phyloP scores from a whole-genome alignment of 37 sponge, comb jelly and placozoan species.

The Axinella damicornis region DNA sequence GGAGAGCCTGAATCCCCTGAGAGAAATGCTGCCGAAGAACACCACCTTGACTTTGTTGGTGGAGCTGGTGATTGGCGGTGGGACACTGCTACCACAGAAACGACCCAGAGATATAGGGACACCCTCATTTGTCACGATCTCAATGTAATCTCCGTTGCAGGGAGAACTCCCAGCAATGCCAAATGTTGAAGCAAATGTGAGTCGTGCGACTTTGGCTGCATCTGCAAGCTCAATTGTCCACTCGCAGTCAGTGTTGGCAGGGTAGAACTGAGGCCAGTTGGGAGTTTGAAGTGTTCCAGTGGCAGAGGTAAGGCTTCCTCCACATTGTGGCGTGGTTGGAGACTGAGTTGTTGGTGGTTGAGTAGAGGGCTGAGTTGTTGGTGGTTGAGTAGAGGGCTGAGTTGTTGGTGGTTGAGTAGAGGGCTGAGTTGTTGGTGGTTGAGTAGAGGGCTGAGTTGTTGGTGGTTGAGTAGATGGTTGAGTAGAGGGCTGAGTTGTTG shows the following conservation, averaged over 20 bases:
- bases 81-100: conserved; percentile 4
- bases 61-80: not conserved
- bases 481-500: no score
- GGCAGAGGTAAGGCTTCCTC: not conserved
- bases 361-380: not conserved
- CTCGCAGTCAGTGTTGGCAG: conserved; percentile 29
- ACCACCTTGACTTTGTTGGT: not conserved
- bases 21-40: conserved; percentile 20
- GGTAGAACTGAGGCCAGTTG: conserved; percentile 42
- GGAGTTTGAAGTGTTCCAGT: conserved; percentile 30
- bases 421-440: no score
- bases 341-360: conserved; percentile 2
- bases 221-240: conserved; percentile 54
- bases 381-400: no score
- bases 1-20: conserved; percentile 9
- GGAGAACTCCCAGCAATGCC: conserved; percentile 22
- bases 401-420: no score
- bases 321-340: conserved; percentile 2
- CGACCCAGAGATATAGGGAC: not conserved
- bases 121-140: conserved; percentile 3
- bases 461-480: no score
- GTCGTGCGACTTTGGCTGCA: conserved; percentile 1
- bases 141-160: conserved; percentile 23
- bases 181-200: conserved; percentile 17
- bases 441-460: no score